Conservation (phyloP, 2,113 vertebrate species). For the Ranitomeya variabilis region DNA sequence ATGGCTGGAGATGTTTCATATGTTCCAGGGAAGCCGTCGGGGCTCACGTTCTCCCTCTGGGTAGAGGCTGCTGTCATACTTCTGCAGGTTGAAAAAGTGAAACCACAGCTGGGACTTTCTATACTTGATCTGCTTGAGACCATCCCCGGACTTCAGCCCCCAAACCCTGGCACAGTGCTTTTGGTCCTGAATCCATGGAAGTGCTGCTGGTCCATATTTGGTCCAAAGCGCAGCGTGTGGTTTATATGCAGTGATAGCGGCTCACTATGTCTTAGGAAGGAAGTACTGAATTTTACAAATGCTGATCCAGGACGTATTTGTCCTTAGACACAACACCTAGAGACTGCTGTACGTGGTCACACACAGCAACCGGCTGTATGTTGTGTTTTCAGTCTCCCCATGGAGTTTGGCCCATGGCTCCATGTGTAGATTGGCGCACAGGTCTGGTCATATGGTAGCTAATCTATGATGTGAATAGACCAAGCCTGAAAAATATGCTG, state of each 20-base stretch:
- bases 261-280: not conserved
- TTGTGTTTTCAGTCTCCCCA: too few species aligned
- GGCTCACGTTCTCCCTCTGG: not conserved
- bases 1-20: not conserved
- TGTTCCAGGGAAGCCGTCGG: not conserved
- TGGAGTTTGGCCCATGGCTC: too few species aligned
- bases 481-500: too few species aligned
- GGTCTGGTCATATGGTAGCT: too few species aligned
- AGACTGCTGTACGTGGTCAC: too few species aligned
- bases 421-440: too few species aligned
- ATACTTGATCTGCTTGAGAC: not conserved
- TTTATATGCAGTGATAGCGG: not conserved
- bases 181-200: not conserved
- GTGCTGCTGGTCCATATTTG: not conserved
- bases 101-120: not conserved
- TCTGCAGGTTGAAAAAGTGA: not conserved
- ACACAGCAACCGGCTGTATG: too few species aligned
- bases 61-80: not conserved
- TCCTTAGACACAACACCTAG: too few species aligned
- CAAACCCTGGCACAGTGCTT: not conserved
- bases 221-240: not conserved
- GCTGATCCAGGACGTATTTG: too few species aligned
- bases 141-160: not conserved
- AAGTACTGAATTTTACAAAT: not conserved
- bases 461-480: too few species aligned